Evolutionary conservation across 2,113 vertebrate genomes (phyloP), one percentile per base, ranked within the genome.

Genomic region (Phaethornis superciliosus): DNA sequence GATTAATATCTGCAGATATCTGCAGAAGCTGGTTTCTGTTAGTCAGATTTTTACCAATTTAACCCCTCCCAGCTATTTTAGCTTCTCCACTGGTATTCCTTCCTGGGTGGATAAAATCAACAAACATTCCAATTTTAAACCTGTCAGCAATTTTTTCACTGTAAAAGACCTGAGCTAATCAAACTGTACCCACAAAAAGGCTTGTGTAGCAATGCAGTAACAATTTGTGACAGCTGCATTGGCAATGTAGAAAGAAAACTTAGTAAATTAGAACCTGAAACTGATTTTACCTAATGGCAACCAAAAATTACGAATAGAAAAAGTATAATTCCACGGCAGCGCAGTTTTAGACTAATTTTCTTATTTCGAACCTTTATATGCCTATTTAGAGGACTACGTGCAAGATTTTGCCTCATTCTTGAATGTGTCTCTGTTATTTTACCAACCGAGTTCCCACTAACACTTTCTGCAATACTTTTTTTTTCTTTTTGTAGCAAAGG

Each of bases 131-230:
- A 33, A 60, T 60, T 89, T 82, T 59, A 89, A 72, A 35, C 37
- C 83, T 84, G 68, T 33, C 76, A 87, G 75, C 81, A 85, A 90
- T 35, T 80, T 72, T 67, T 94, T 95, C 63, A 46, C 76, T 81
- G 12, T 56, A 40, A 78, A 93, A 96, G 79, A 95, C 78, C 79
- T 79, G 81, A 92, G 89, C 95, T 95, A 93, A 37, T 51, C 81
- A 55, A 86, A 78, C 62, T 80, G 81, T 35, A 81, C 68, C 87
- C 84, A 71, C 54, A 85, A 88, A 58, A 27, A 94, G 83, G 85
- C 68, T 95, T 52, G 47, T 82, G 82, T 35, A 90, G 86, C 93
- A 96, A 77, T 11, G 40, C 16, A 85, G 32, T 17, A 85, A 82
- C 42, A 49, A 79, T 65, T 70, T 54, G 32, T 80, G 94, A 93